These are phyloP conservation scores for Ctenomys sociabilis DNA, from an alignment of 2,113 vertebrate genomes.

Conservation along the genomic window DNA sequence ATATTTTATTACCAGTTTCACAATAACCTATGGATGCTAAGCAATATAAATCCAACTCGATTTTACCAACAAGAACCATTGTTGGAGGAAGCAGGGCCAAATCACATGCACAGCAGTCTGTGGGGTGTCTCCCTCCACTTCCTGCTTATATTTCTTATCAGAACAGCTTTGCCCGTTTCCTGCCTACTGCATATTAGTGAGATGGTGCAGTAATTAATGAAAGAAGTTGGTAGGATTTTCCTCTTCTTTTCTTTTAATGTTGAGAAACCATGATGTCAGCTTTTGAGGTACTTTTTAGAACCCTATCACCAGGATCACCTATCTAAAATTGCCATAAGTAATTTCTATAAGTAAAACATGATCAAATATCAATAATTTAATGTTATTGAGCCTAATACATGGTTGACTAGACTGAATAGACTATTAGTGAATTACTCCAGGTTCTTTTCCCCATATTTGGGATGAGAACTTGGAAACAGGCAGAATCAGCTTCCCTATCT, in stretches of 20 bases:
- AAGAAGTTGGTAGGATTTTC: neutral
- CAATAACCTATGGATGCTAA: conserved; percentile 17
- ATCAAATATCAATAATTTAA: neutral
- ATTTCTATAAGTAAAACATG: neutral
- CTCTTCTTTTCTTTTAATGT: neutral
- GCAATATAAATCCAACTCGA: neutral
- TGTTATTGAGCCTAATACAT: neutral
- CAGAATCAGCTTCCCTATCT: neutral
- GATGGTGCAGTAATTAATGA: neutral
- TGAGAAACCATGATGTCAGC: neutral
- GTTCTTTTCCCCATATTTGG: neutral
- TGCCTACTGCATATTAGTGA: neutral
- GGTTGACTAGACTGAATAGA: neutral
- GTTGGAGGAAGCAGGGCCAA: neutral
- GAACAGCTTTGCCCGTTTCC: neutral
- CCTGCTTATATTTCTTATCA: too few relatives aligned
- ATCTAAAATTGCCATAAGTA: neutral
- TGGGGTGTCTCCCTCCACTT: neutral
- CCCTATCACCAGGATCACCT: neutral
- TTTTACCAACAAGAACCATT: neutral
- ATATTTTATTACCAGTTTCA: conserved; percentile 18
- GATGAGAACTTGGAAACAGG: neutral
- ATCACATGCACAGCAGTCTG: too few relatives aligned
- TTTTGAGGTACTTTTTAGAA: neutral
- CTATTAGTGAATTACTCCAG: neutral